phyloP scores from a whole-genome alignment of 2,113 vertebrate genomes.

The Protobothrops mucrosquamatus region DNA sequence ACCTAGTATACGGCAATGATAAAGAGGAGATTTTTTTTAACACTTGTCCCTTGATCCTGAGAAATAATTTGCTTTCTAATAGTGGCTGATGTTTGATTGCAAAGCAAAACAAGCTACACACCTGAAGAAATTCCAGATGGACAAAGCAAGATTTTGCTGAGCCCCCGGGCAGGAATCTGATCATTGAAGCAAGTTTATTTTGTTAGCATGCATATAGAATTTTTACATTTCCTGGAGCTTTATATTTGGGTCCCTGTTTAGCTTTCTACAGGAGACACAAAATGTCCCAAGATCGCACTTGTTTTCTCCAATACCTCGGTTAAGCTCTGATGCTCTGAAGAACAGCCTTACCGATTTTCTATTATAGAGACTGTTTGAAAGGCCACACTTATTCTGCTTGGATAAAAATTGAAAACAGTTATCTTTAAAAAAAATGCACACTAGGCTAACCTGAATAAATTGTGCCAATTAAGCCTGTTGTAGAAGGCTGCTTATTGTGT shows the following conservation, averaged over 20 bases:
- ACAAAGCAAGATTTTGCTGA: background rate
- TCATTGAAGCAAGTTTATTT: background rate
- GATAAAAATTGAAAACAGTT: background rate
- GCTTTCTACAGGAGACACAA: background rate
- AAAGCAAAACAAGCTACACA: background rate
- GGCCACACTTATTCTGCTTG: background rate
- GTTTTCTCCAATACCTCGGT: background rate
- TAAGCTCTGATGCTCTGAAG: background rate
- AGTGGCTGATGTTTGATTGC: background rate
- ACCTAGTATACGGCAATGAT: background rate
- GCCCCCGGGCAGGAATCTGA: background rate
- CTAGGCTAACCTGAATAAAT: constrained; percentile 1
- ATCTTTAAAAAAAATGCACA: background rate
- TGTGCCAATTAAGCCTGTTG: background rate
- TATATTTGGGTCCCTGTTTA: background rate
- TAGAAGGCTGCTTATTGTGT: background rate
- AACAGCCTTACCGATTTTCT: background rate
- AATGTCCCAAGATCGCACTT: background rate
- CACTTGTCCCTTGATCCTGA: background rate
- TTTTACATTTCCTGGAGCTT: background rate
- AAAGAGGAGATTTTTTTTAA: background rate
- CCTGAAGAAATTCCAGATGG: background rate
- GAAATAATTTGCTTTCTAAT: background rate
- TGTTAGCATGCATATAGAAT: background rate
- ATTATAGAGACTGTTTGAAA: background rate